Evolutionary conservation across 2,797 vertebrate species (phyloP).

Genomic region (Kryptolebias ocellatus): DNA sequence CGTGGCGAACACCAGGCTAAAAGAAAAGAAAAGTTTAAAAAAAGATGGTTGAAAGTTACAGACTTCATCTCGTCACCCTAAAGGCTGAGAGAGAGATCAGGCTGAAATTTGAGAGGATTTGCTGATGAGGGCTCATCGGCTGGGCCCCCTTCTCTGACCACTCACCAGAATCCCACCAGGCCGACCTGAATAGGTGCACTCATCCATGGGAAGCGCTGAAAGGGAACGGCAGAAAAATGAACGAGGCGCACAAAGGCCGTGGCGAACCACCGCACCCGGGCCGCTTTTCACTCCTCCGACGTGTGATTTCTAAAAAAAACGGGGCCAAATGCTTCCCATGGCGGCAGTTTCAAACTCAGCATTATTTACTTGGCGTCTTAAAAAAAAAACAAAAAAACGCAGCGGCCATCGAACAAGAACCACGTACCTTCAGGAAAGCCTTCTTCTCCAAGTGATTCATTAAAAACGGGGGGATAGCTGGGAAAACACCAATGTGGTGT

Average conservation of each 20-base stretch:
- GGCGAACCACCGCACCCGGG: slow-evolving; percentile 46
- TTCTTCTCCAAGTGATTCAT: slow-evolving; percentile 98
- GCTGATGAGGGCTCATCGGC: slow-evolving; percentile 53
- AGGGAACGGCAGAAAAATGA: slow-evolving; percentile 64
- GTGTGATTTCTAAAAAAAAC: slow-evolving; percentile 31
- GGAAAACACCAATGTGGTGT: slow-evolving; percentile 36
- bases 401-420: not conserved
- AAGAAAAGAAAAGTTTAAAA: slow-evolving; percentile 38
- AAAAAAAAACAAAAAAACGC: not conserved
- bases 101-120: slow-evolving; percentile 24
- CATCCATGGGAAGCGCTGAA: slow-evolving; percentile 97
- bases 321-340: slow-evolving; percentile 21
- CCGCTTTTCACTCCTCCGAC: slow-evolving; percentile 45
- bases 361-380: not conserved
- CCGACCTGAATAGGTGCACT: slow-evolving; percentile 97
- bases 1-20: slow-evolving; percentile 95
- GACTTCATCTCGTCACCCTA: not conserved
- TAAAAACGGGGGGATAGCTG: slow-evolving; percentile 95
- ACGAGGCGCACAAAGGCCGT: slow-evolving; percentile 66
- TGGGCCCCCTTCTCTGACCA: slow-evolving; percentile 59
- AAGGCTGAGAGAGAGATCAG: not conserved
- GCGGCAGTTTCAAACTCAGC: not conserved
- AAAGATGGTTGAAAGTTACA: not conserved
- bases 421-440: slow-evolving; percentile 92
- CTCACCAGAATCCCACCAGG: slow-evolving; percentile 98